A percentile compares a stretch with the other conserved stretches of the same genome.
Conservation (phyloP, 2,113 vertebrate species). For the Mesocricetus auratus region DNA sequence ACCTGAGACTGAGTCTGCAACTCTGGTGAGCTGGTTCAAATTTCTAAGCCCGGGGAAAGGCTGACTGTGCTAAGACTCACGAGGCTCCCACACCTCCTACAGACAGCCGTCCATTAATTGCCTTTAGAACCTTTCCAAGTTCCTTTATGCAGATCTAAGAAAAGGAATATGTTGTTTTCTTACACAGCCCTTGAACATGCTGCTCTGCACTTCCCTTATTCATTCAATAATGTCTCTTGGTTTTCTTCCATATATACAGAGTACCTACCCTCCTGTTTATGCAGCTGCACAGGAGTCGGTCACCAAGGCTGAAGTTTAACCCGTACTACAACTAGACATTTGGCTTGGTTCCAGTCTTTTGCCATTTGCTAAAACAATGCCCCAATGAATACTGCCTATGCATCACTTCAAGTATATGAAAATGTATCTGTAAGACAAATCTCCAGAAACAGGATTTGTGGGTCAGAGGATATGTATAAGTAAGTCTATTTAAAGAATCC, state of each 20-base stretch:
- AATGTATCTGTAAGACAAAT: constrained; percentile 25
- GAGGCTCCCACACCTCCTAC: background rate
- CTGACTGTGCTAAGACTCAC: background rate
- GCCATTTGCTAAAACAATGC: background rate
- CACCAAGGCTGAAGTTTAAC: background rate
- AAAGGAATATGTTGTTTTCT: constrained; percentile 2
- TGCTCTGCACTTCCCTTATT: background rate
- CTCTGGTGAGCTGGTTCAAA: background rate
- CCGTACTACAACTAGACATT: background rate
- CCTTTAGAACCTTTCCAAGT: background rate
- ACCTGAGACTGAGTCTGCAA: background rate
- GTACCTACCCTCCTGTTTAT: background rate
- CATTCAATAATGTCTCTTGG: background rate
- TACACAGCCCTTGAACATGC: background rate
- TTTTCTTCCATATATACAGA: constrained; percentile 20
- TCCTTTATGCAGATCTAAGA: constrained; percentile 46
- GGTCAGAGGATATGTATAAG: background rate
- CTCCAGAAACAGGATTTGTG: constrained; percentile 32
- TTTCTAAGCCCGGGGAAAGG: background rate
- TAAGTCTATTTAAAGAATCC: background rate
- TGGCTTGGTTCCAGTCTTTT: constrained; percentile 55
- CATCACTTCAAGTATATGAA: constrained; percentile 34
- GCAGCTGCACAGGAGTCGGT: background rate
- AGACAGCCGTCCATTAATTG: constrained; percentile 37
- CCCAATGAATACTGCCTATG: constrained; percentile 5